A percentile compares a stretch with the other conserved stretches of the same genome.
These are phyloP conservation scores for Daubentonia madagascariensis DNA, from an alignment of 2,113 vertebrate species.

Conservation along the genomic window DNA sequence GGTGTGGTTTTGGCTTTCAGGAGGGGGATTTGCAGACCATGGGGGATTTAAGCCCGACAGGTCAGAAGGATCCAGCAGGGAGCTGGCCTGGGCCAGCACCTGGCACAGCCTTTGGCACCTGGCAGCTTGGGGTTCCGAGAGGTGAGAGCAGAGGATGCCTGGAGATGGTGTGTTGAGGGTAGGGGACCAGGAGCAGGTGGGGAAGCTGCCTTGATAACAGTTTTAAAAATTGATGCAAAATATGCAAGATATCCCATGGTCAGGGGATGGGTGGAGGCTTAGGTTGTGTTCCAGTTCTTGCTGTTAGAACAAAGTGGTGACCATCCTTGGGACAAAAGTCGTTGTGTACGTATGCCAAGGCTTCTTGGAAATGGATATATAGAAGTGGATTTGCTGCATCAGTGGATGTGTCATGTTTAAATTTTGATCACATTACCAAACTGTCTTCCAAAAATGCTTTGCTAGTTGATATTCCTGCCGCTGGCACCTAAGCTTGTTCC, in stretches of 20 bases:
- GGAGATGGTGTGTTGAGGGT: not conserved
- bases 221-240: not conserved
- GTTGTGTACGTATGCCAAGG: fast-evolving
- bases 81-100: not conserved
- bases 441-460: not conserved
- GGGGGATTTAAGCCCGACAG: too few species aligned
- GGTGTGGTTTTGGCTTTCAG: not conserved
- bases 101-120: not conserved
- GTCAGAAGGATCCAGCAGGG: not conserved
- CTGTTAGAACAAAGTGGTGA: not conserved
- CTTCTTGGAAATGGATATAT: fast-evolving
- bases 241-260: fast-evolving
- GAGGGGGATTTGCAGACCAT: not conserved
- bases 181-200: not conserved
- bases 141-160: not conserved
- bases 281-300: not conserved
- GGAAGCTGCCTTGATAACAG: fast-evolving
- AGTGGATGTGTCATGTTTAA: fast-evolving
- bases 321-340: not conserved
- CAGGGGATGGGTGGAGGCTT: fast-evolving
- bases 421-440: not conserved
- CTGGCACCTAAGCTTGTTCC: not conserved
- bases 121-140: not conserved
- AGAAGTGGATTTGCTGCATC: fast-evolving
- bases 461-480: fast-evolving